Evolutionary conservation across 2,113 vertebrate genomes (phyloP).

Genomic region (Chaenogobius annularis): DNA sequence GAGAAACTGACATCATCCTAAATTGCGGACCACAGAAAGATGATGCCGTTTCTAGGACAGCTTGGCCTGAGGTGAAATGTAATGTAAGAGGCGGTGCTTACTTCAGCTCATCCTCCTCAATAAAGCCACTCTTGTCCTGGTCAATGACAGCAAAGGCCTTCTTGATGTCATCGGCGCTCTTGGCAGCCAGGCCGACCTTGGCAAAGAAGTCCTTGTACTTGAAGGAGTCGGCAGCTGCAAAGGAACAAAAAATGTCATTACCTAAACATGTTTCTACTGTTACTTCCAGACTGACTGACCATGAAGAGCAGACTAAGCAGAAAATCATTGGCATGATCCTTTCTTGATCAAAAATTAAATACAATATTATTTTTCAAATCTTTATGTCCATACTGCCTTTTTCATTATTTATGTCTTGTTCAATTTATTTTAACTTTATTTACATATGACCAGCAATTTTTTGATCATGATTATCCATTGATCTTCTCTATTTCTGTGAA

Average conservation of each 20-base stretch:
- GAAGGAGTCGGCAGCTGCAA: slow-evolving; percentile 82
- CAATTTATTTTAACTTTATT: not conserved
- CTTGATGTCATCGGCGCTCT: slow-evolving; percentile 76
- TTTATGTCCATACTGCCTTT: not conserved
- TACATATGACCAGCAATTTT: not conserved
- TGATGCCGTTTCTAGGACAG: slow-evolving; percentile 17
- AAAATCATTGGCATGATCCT: not conserved
- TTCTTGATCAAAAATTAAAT: no score
- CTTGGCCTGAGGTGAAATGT: slow-evolving; percentile 12
- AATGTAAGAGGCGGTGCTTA: slow-evolving; percentile 56
- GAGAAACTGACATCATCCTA: slow-evolving; percentile 22
- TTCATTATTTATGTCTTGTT: not conserved
- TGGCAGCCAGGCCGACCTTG: slow-evolving; percentile 78
- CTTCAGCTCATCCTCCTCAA: slow-evolving; percentile 86
- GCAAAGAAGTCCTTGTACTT: slow-evolving; percentile 82
- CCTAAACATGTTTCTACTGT: not conserved
- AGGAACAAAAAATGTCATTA: slow-evolving; percentile 9
- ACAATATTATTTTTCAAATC: not conserved
- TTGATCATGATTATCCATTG: not conserved
- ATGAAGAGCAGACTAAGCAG: not conserved
- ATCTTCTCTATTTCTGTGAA: not conserved
- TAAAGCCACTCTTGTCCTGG: slow-evolving; percentile 84
- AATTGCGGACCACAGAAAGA: slow-evolving; percentile 28
- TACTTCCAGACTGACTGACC: not conserved
- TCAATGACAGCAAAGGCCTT: slow-evolving; percentile 83